Evolutionary conservation across 2,113 vertebrate genomes (phyloP), one percentile per base, ranked within the genome.

Genomic region (Neomonachus schauinslandi): DNA sequence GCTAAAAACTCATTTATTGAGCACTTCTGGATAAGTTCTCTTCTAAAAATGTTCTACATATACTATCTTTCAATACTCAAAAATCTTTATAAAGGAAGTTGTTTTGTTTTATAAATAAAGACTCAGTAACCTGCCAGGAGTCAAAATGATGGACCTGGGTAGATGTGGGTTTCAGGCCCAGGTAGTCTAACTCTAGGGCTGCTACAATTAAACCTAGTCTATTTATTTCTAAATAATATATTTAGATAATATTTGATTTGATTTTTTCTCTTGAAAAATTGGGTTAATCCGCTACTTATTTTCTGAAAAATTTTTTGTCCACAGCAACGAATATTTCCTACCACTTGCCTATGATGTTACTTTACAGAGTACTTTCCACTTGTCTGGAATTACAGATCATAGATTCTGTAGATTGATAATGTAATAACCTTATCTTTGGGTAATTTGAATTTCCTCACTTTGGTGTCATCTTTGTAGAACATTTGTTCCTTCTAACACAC

Each of bases 31-130:
- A 1, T 51, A 61, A 3, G 1, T 19, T 71, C 4, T 39, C 51
- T 51, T 49, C 61, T 36, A 59, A 80, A 59, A 91, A 51, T 92
- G 19, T 71, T 21, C 33, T 53, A 88, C 85, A 94, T 83, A 97
- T 96, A 90, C 53, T 96, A 77, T 91, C 83, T 98, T 98, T 71
- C 46, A 81, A 74, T 65, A 13, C 16, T 83, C 82, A 31, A 72
- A 63, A 81, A 26, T n/a, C 42, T 59, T 95, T 61, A 39, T 71
- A n/a, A 91, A 88, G 36, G 14, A 77, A 88, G 6, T 63, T 72
- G 3, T 72, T 87, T 51, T 53, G 33, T 28, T 61, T 92, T 53
- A n/a, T 91, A 92, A 74, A 65, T 36, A 88, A 63, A 76, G 14
- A 65, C 14, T 84, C 19, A 39, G 31, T 79, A 77, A 84, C 31